Conservation (phyloP, 2,888 invertebrate genomes). For the Pristionchus exspectatus region DNA sequence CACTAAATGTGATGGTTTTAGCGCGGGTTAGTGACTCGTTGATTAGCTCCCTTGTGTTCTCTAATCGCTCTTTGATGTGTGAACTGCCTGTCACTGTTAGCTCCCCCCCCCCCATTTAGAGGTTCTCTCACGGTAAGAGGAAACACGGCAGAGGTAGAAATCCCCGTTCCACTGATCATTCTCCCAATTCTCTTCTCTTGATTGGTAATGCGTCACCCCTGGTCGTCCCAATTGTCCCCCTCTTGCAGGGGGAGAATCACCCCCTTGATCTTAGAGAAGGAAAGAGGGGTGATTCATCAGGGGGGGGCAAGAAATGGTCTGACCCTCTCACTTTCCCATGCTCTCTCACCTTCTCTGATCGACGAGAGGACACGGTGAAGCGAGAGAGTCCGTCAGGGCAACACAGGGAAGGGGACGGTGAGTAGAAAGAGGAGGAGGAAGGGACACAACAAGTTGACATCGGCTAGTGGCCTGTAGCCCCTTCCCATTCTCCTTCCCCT, state of each 20-base stretch:
- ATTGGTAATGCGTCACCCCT: neutral
- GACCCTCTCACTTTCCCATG: neutral
- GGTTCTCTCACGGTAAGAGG: neutral
- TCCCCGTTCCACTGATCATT: neutral
- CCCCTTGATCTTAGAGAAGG: neutral
- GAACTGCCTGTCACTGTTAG: neutral
- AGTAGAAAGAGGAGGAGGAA: neutral
- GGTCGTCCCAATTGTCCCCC: neutral
- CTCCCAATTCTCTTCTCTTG: neutral
- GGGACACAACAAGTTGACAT: conserved; percentile 38
- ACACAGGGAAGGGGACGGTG: neutral
- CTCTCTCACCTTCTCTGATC: too few relatives aligned
- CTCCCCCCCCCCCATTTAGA: neutral
- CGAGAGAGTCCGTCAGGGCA: too few relatives aligned
- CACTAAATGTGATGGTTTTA: neutral
- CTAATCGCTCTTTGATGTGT: neutral
- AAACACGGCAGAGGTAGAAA: too few relatives aligned
- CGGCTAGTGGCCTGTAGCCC: neutral
- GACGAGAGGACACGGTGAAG: too few relatives aligned
- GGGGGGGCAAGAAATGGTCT: neutral
- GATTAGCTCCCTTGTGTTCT: neutral
- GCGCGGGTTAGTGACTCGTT: neutral
- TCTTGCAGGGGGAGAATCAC: conserved; percentile 5
- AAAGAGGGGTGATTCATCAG: neutral
- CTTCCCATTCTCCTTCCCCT: neutral